Percentiles rank a stretch among this genome's conserved stretches.
phyloP scores from a whole-genome alignment of 2,113 vertebrate genomes.

The Polypterus bichir region DNA sequence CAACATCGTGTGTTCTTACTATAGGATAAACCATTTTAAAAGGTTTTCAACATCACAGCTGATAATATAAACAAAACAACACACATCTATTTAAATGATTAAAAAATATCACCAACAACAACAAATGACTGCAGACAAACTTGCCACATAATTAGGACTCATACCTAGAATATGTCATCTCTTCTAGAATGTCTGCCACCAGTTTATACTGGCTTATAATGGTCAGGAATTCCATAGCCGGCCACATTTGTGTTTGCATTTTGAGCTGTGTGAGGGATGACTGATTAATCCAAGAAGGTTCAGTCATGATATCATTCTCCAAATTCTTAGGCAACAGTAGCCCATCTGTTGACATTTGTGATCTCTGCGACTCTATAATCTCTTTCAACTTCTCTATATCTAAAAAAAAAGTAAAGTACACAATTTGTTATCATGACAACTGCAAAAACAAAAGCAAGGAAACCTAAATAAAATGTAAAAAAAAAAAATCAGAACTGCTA shows the following conservation, averaged over 20 bases:
- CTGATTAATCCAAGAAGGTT: slow-evolving; percentile 23
- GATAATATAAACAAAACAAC: too few relatives aligned
- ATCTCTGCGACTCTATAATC: slow-evolving; percentile 55
- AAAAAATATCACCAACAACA: too few relatives aligned
- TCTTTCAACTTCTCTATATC: slow-evolving; percentile 52
- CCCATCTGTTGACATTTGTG: slow-evolving; percentile 55
- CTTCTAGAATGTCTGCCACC: slow-evolving; percentile 54
- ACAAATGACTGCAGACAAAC: not conserved
- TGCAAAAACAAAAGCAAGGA: too few relatives aligned
- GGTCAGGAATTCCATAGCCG: slow-evolving; percentile 67
- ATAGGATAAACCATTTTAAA: too few relatives aligned
- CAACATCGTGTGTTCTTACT: too few relatives aligned
- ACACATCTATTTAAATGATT: too few relatives aligned
- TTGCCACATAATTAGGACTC: not conserved
- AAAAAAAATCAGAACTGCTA: too few relatives aligned
- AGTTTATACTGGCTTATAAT: slow-evolving; percentile 76
- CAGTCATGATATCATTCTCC: slow-evolving; percentile 25
- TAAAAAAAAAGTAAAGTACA: slow-evolving; percentile 19
- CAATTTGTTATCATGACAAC: too few relatives aligned
- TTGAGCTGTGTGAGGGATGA: slow-evolving; percentile 55
- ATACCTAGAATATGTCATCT: slow-evolving; percentile 43
- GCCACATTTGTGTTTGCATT: slow-evolving; percentile 73
- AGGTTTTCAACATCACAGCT: too few relatives aligned
- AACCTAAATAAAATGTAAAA: too few relatives aligned
- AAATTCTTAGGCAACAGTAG: slow-evolving; percentile 30